A percentile compares a stretch with the other conserved stretches of the same genome.
phyloP scores from a whole-genome alignment of 1,140 invertebrate genomes.

The Micrasema longulum region DNA sequence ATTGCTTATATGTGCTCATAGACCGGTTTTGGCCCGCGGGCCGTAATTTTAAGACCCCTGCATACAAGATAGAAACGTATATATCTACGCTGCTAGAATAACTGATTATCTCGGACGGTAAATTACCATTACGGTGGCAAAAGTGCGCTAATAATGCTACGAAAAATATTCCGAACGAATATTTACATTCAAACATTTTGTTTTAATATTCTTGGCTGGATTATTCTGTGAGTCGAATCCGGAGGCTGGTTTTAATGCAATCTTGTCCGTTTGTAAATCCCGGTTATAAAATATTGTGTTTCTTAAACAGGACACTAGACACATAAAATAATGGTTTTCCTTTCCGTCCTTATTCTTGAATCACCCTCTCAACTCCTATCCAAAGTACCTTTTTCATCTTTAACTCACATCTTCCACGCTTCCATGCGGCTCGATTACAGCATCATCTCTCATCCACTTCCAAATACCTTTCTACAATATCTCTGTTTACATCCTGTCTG shows the following conservation, averaged over 20 bases:
- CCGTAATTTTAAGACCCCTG: not conserved
- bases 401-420: too few relatives aligned
- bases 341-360: too few relatives aligned
- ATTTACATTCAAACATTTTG: slow-evolving; percentile 3
- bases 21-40: too few relatives aligned
- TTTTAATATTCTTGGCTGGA: slow-evolving; percentile 4
- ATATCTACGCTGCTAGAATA: slow-evolving; percentile 26
- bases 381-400: too few relatives aligned
- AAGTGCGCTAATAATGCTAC: slow-evolving; percentile 3
- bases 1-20: too few relatives aligned
- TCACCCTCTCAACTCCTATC: too few relatives aligned
- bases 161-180: not conserved
- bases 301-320: too few relatives aligned
- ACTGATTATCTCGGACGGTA: slow-evolving; percentile 3
- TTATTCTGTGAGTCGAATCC: not conserved
- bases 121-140: slow-evolving; percentile 21
- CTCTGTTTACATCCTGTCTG: too few relatives aligned
- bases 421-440: too few relatives aligned
- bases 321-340: too few relatives aligned
- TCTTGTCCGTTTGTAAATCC: not conserved
- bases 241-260: slow-evolving; percentile 13
- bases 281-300: not conserved
- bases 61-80: slow-evolving; percentile 10
- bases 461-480: too few relatives aligned
- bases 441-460: too few relatives aligned